Evolutionary conservation across 2,113 vertebrate genomes (phyloP), one percentile per base, ranked within the genome.

Genomic region (Chamaea fasciata): DNA sequence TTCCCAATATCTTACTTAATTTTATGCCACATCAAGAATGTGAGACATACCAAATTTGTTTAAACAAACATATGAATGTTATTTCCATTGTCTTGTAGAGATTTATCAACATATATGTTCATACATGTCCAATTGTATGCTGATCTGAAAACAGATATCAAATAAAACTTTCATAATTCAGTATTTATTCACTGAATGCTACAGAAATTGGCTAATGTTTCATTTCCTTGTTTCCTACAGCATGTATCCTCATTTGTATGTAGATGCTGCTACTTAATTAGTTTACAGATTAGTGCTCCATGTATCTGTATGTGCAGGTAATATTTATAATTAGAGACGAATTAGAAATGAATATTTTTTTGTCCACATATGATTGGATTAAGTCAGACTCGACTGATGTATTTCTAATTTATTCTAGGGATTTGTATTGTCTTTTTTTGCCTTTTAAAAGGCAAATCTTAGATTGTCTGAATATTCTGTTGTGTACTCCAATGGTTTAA

Each of bases 341-440:
- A 95, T 88, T 95, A 64, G 27, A 95, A 92, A 91, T 84, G 1
- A 80, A 67, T 95, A 95, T 95, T 90, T 95, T 91, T 23, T 15
- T 77, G 55, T 71, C 75, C 67, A 77, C 7, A 33, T 85, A 56
- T 59, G 24, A 79, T 10, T 74, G 13, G 30, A 87, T 80, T 83
- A 81, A 87, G 41, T 63, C 23, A 94, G 50, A 77, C 73, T 55
- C 0, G 0, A 22, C 15, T 83, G 35, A 63, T 35, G 28, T 82
- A 57, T 50, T 69, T 77, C 7, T 17, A 85, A 77, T 12, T 67
- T 52, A 65, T 79, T 87, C 28, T 50, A 47, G 21, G 11, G 21
- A 9, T 10, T 35, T 82, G 50, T 69, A n/a, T 30, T 65, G 26
- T 39, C 0, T 16, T 26, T 88, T 86, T 85, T 80, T 57, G 12